Percentiles rank a stretch among this genome's conserved stretches.
Evolutionary conservation across 1,140 invertebrate genomes (phyloP).

Genomic region (Drosophila pachea): DNA sequence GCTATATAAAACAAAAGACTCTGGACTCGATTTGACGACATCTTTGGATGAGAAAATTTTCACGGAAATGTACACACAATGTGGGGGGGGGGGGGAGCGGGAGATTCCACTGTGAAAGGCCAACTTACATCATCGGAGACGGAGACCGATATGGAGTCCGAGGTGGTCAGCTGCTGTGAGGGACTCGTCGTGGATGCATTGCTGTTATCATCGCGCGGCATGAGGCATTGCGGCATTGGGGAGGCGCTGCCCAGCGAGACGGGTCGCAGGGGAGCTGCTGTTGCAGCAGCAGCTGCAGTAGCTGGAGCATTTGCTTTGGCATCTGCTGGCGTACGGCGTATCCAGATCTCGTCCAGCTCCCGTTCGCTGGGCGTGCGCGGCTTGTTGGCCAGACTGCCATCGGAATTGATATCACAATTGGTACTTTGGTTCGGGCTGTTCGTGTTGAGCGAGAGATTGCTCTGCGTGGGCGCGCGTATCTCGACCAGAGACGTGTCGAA

Average conservation of each 20-base stretch:
- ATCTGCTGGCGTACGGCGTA: conserved; percentile 37
- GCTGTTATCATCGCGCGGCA: conserved; percentile 54
- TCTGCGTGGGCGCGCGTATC: conserved; percentile 87
- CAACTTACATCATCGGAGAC: conserved; percentile 76
- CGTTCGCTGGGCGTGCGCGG: conserved; percentile 63
- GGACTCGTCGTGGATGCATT: conserved; percentile 49
- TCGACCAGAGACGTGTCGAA: conserved; percentile 90
- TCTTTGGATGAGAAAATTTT: too few relatives aligned
- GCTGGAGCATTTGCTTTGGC: neutral
- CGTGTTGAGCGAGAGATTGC: conserved; percentile 81
- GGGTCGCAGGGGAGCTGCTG: conserved; percentile 22
- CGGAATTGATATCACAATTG: conserved; percentile 59
- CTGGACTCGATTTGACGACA: conserved; percentile 23
- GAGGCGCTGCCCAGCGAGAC: conserved; percentile 52
- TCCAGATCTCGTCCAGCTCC: conserved; percentile 74
- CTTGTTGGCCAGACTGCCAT: conserved; percentile 53
- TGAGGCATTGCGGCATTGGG: conserved; percentile 62
- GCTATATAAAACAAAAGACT: conserved; percentile 42
- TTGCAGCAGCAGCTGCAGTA: neutral
- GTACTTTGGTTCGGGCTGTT: conserved; percentile 59
- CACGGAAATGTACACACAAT: too few relatives aligned
- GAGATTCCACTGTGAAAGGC: too few relatives aligned
- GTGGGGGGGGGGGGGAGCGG: too few relatives aligned
- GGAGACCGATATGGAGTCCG: conserved; percentile 62
- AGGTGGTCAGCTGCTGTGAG: conserved; percentile 48